Conservation (phyloP, 2,113 vertebrate species). For the Pionites leucogaster region DNA sequence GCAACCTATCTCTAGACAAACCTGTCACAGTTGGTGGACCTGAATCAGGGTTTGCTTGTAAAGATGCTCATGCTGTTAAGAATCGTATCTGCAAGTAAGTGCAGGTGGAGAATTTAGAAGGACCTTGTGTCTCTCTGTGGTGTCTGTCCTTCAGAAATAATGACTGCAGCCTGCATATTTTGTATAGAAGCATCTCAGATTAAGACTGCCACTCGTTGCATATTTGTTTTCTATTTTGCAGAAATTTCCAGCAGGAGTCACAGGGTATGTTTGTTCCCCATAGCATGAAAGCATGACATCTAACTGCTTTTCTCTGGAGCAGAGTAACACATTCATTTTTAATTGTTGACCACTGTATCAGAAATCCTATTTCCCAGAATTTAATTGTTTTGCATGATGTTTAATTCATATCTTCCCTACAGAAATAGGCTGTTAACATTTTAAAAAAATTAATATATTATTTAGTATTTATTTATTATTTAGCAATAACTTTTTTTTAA, state of each 20-base stretch:
- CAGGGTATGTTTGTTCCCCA: neutral
- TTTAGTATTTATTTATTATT: slow-evolving; percentile 72
- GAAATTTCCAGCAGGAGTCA: slow-evolving; percentile 12
- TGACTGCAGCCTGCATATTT: neutral
- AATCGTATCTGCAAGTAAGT: neutral
- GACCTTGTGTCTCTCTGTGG: slow-evolving; percentile 5
- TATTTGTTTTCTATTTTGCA: slow-evolving; percentile 28
- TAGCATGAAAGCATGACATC: neutral
- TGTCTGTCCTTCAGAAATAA: neutral
- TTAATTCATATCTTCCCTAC: slow-evolving; percentile 65
- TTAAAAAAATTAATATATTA: neutral
- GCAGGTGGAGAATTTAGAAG: neutral
- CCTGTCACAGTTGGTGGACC: neutral
- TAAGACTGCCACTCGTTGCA: neutral
- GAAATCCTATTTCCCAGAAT: slow-evolving; percentile 57
- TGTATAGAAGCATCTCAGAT: neutral
- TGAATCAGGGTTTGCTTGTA: neutral
- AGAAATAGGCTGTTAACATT: slow-evolving; percentile 64
- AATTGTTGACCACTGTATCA: slow-evolving; percentile 59
- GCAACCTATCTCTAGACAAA: neutral
- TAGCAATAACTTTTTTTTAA: slow-evolving; percentile 55
- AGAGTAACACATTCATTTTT: slow-evolving; percentile 59
- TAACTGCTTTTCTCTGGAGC: slow-evolving; percentile 46
- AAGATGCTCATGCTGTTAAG: neutral
- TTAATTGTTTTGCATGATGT: slow-evolving; percentile 63